These are phyloP conservation scores for Stichodactyla helianthus DNA, from an alignment of 64 coral and sea anemone species.

Conservation along the genomic window DNA sequence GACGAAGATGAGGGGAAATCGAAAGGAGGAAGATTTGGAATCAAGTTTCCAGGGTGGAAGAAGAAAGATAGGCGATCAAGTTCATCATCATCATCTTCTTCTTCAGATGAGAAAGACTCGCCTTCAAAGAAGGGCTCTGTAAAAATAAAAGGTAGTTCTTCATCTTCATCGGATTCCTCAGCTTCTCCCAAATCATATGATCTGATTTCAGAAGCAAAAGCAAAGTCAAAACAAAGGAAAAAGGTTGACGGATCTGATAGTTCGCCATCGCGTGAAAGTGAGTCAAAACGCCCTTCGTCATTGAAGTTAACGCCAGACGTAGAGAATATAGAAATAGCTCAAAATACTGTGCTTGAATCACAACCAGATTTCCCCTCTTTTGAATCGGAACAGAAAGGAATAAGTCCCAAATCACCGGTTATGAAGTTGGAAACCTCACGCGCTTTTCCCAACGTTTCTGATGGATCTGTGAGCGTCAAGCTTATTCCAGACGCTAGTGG, in stretches of 20 bases:
- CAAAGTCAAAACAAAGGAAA: background rate
- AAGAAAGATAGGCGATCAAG: background rate
- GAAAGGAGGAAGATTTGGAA: slow-evolving; percentile 1
- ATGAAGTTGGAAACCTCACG: background rate
- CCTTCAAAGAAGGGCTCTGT: background rate
- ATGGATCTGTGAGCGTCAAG: background rate
- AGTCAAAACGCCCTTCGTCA: background rate
- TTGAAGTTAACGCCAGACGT: background rate
- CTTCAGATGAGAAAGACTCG: background rate
- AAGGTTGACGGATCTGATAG: too few relatives aligned
- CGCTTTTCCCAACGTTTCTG: background rate
- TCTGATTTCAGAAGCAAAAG: background rate
- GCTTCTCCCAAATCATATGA: background rate
- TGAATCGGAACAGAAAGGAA: background rate
- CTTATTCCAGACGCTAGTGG: background rate
- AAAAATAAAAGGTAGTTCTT: background rate
- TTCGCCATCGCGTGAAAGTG: background rate
- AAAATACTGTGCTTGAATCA: background rate
- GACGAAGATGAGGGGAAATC: background rate
- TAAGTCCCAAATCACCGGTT: background rate
- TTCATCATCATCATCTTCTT: background rate
- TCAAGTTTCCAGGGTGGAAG: slow-evolving; percentile 6
- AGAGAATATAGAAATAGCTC: slow-evolving; percentile 1
- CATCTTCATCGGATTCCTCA: background rate
- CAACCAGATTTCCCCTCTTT: background rate